These are phyloP conservation scores for Catostomus latipinnis DNA, from an alignment of 2,797 vertebrate genomes.

Conservation along the genomic window DNA sequence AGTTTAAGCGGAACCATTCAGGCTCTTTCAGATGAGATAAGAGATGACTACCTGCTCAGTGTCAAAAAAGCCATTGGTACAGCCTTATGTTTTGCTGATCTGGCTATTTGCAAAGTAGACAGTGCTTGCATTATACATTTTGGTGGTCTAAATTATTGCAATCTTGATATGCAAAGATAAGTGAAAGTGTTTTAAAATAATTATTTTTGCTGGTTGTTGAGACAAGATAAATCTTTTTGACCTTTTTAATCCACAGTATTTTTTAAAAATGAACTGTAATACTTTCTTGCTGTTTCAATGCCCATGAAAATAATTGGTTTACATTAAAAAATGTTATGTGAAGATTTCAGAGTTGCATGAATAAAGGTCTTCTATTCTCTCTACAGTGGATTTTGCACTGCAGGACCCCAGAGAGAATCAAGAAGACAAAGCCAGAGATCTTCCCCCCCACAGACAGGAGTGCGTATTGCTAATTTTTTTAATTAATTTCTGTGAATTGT, in stretches of 20 bases:
- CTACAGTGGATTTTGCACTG: constrained; percentile 87
- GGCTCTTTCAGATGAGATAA: constrained; percentile 82
- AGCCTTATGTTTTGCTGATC: not conserved
- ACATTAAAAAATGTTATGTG: not conserved
- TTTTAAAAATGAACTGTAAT: not conserved
- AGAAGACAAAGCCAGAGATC: constrained; percentile 63
- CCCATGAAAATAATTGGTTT: not conserved
- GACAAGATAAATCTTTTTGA: no score
- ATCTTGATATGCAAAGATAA: not conserved
- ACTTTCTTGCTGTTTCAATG: not conserved
- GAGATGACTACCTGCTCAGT: constrained; percentile 84
- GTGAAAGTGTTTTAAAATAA: not conserved
- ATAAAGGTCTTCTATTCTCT: constrained; percentile 23
- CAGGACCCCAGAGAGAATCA: constrained; percentile 76
- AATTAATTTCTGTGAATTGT: not conserved
- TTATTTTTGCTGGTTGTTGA: no score
- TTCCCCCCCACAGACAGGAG: constrained; percentile 84
- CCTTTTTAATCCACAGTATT: no score
- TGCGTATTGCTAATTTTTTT: constrained; percentile 70
- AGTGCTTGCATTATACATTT: not conserved
- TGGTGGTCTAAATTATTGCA: not conserved
- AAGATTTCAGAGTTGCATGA: not conserved
- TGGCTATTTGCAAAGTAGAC: not conserved
- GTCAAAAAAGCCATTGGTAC: constrained; percentile 84
- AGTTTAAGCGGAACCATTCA: constrained; percentile 63